Evolutionary conservation across 2,888 invertebrate genomes (phyloP).

Genomic region (Seira musarum): DNA sequence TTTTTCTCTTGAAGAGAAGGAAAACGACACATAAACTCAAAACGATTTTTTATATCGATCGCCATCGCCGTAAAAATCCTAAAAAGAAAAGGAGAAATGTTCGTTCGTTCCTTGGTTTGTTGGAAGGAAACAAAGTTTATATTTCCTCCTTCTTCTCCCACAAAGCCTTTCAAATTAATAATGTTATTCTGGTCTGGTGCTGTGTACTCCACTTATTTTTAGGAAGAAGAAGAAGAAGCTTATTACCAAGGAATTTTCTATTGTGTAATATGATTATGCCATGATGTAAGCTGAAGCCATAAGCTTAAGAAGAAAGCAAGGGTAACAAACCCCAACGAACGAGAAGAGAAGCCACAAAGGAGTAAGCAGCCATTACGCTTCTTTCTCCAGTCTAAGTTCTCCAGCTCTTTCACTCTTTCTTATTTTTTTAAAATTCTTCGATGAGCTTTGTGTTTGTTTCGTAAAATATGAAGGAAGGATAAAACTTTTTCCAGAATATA

Average conservation of each 20-base stretch:
- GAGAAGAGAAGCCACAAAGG: not conserved
- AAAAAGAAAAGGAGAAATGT: not conserved
- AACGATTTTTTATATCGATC: constrained; percentile 47
- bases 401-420: not conserved
- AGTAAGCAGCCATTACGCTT: constrained; percentile 6
- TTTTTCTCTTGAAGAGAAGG: not conserved
- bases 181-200: not conserved
- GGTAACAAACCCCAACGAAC: constrained; percentile 41
- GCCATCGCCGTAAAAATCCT: constrained; percentile 35
- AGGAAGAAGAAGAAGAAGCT: not conserved
- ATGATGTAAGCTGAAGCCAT: constrained; percentile 17
- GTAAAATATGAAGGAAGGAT: not conserved
- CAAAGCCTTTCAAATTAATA: not conserved
- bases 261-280: constrained; percentile 25
- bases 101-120: too few relatives aligned
- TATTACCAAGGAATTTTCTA: constrained; percentile 1
- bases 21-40: not conserved
- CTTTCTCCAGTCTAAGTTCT: not conserved
- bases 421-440: too few relatives aligned
- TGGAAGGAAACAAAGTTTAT: not conserved
- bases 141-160: not conserved
- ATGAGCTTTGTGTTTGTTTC: not conserved
- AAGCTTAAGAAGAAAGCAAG: constrained; percentile 20
- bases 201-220: not conserved
- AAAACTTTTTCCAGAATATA: not conserved